These are phyloP conservation scores for Nipponacmea schrenckii DNA, from an alignment of 2,888 invertebrate species.

Conservation along the genomic window DNA sequence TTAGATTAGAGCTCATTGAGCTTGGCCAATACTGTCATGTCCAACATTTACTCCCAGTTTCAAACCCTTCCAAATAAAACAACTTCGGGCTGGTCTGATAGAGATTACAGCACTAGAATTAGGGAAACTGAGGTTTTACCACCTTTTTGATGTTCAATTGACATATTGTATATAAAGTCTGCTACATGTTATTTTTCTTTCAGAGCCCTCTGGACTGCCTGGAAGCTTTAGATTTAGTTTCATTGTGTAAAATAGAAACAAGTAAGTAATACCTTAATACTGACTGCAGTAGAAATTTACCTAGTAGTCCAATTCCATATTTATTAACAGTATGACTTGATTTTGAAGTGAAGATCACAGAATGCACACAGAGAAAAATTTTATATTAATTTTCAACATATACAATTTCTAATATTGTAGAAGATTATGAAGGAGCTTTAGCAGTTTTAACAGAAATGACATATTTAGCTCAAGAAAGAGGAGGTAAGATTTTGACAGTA, in stretches of 20 bases:
- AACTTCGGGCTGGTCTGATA: too few species aligned
- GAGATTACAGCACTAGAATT: too few species aligned
- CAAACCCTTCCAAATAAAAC: too few species aligned
- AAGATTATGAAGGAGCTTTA: slow-evolving; percentile 68
- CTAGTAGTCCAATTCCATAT: not conserved
- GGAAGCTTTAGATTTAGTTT: slow-evolving; percentile 65
- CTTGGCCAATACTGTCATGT: too few species aligned
- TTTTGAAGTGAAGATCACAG: not conserved
- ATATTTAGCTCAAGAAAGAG: slow-evolving; percentile 65
- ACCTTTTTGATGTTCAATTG: too few species aligned
- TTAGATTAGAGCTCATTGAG: too few species aligned
- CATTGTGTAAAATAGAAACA: slow-evolving; percentile 67
- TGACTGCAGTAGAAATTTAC: not conserved
- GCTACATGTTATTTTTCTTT: slow-evolving; percentile 24
- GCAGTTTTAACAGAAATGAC: slow-evolving; percentile 68
- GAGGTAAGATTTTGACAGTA: slow-evolving; percentile 41
- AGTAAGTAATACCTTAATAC: slow-evolving; percentile 51
- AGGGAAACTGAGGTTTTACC: too few species aligned
- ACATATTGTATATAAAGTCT: too few species aligned
- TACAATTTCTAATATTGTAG: slow-evolving; percentile 40
- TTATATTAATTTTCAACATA: not conserved
- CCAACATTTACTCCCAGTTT: too few species aligned
- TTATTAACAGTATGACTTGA: too few species aligned
- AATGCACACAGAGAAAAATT: too few species aligned
- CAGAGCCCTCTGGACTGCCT: slow-evolving; percentile 68